Evolutionary conservation across 1,140 invertebrate genomes (phyloP), one percentile per base, ranked within the genome.

Genomic region (Papilio polytes): DNA sequence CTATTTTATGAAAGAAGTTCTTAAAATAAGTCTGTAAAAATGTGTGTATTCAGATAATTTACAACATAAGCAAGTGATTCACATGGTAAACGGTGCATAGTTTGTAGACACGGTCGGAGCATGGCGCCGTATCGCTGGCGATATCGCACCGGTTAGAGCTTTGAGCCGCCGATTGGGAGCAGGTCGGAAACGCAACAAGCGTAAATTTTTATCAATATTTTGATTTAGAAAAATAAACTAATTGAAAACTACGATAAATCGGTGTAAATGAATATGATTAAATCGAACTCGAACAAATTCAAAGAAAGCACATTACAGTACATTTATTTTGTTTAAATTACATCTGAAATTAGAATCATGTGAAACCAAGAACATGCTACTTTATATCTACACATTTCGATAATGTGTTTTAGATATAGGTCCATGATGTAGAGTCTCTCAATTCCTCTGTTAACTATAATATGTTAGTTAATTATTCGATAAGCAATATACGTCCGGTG

Each of bases 161-260:
- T 87, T 88, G 86, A 88, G 83, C 82, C 87, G 87, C 87, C 73
- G 80, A 87, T 82, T 81, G 77, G 77, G 59, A 66, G 31, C 56
- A 78, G 31, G 59, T n/a, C 56, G 8, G 77, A 12, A 59, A 44
- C 53, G 36, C 36, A 78, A 66, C 44, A 18, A 66, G 77, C 18
- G 22, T 31, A 18, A 36, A 31, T 1, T 70, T 70, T 70, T 36
- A 3, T 13, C 22, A 26, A 70, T 0, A 15, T 15, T 20, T 56
- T 18, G 20, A n/a, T 20, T 20, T n/a, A n/a, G 18, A 56, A 56
- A n/a, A 48, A 48, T 48, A 15, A 0, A 48, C 13, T 12, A 48
- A 48, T 48, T 48, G 1, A 48, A 15, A 48, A 48, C 46, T 3
- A 13, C 46, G 46, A 13, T 48, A 12, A 48, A 15, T 48, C 10